Evolutionary conservation across 2,797 vertebrate genomes (phyloP).

Genomic region (Ceyx erithaca): DNA sequence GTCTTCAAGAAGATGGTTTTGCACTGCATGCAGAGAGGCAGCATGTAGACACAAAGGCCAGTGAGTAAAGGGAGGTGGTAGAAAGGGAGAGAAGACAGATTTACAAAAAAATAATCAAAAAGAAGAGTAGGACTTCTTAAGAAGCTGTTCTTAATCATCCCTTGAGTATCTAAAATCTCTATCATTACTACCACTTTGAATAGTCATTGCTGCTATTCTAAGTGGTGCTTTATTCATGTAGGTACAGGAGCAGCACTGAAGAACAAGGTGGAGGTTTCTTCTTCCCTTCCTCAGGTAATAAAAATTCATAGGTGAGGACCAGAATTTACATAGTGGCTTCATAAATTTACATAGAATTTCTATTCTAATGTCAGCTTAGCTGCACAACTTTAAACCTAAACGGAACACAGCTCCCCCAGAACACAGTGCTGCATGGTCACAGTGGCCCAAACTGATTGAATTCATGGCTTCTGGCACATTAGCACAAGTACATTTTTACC

Average conservation of each 20-base stretch:
- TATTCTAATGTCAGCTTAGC: background rate
- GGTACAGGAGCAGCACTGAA: slow-evolving; percentile 64
- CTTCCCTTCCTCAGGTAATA: slow-evolving; percentile 71
- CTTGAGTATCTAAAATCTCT: background rate
- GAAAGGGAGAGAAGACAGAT: background rate
- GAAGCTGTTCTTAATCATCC: background rate
- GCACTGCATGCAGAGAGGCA: background rate
- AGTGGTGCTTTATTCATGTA: slow-evolving; percentile 17
- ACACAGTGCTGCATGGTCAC: background rate
- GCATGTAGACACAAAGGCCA: background rate
- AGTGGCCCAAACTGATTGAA: background rate
- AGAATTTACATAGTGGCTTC: background rate
- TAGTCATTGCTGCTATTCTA: background rate
- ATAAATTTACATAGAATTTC: background rate
- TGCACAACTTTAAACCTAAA: background rate
- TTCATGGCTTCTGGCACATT: slow-evolving; percentile 8
- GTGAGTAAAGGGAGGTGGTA: background rate
- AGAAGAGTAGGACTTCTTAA: background rate
- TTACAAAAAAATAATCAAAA: background rate
- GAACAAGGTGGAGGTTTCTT: slow-evolving; percentile 60
- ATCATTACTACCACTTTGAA: background rate
- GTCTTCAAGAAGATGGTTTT: background rate
- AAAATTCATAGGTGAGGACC: background rate
- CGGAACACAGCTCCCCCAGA: background rate
- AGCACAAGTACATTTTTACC: background rate